These are phyloP conservation scores for Equus przewalskii DNA, from an alignment of 2,113 vertebrate genomes.

Conservation along the genomic window DNA sequence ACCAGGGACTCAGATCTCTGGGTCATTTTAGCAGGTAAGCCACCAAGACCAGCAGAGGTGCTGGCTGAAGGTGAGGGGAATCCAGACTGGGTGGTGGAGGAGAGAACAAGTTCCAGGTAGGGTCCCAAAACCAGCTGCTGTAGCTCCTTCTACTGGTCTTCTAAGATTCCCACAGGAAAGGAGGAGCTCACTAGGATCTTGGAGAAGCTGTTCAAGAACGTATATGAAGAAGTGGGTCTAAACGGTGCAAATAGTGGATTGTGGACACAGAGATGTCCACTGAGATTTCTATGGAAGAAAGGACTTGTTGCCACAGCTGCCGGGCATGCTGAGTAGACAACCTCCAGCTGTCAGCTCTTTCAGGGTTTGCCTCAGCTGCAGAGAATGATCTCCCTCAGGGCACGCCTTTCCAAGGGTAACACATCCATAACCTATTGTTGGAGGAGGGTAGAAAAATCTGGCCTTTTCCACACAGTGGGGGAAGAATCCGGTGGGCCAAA, in stretches of 20 bases:
- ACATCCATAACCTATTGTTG: not conserved
- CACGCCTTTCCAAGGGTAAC: not conserved
- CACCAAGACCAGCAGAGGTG: not conserved
- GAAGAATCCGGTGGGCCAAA: not conserved
- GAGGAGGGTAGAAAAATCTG: not conserved
- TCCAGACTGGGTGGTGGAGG: not conserved
- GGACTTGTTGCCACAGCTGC: not conserved
- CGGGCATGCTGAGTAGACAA: too few species aligned
- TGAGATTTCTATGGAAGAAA: not conserved
- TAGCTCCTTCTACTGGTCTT: not conserved
- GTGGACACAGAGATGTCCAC: not conserved
- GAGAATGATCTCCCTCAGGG: not conserved
- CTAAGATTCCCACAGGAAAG: not conserved
- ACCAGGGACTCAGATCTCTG: not conserved
- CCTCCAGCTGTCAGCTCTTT: not conserved
- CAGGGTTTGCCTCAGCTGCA: not conserved
- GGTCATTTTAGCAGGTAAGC: not conserved
- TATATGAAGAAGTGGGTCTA: not conserved
- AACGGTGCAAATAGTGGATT: too few species aligned
- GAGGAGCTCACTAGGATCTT: not conserved
- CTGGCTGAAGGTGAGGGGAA: not conserved
- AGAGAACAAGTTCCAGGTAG: not conserved
- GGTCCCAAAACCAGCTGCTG: not conserved
- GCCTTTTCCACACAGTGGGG: not conserved
- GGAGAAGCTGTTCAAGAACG: not conserved